Conservation (phyloP, 1,140 invertebrate species). For the Gonatopus flavifemur region DNA sequence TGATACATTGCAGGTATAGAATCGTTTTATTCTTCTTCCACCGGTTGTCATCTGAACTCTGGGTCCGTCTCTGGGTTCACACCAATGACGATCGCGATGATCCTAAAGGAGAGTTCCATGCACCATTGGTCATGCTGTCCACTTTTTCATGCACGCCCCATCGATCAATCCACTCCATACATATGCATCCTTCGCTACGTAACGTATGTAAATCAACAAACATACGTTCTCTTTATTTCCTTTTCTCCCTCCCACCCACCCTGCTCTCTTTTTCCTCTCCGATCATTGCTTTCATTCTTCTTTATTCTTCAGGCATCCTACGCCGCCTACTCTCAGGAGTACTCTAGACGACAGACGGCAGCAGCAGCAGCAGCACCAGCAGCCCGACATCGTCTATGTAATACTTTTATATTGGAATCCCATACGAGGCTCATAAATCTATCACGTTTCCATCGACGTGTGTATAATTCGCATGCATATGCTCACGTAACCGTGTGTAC, state of each 20-base stretch:
- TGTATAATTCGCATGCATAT: too few species aligned
- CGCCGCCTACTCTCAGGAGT: neutral
- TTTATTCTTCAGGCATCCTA: neutral
- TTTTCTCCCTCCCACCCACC: neutral
- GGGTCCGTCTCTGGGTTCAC: too few species aligned
- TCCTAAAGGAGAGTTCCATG: too few species aligned
- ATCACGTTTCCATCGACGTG: constrained; percentile 16
- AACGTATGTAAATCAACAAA: too few species aligned
- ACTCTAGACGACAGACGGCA: constrained; percentile 1
- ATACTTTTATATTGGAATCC: constrained; percentile 44
- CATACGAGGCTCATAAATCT: constrained; percentile 38
- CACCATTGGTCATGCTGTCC: constrained; percentile 27
- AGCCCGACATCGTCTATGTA: constrained; percentile 21
- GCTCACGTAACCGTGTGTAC: too few species aligned
- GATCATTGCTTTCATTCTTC: neutral
- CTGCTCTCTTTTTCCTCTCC: neutral
- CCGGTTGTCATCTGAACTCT: too few species aligned
- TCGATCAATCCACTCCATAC: too few species aligned
- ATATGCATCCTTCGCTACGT: too few species aligned
- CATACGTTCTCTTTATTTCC: constrained; percentile 6
- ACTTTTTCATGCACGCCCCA: constrained; percentile 13
- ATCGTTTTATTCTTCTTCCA: too few species aligned
- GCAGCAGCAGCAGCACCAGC: constrained; percentile 14
- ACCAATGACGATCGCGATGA: constrained; percentile 17
- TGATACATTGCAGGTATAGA: too few species aligned